Base-by-base conservation (phyloP, 1,140 invertebrate species). In the Drosophila ficusphila region DNA sequence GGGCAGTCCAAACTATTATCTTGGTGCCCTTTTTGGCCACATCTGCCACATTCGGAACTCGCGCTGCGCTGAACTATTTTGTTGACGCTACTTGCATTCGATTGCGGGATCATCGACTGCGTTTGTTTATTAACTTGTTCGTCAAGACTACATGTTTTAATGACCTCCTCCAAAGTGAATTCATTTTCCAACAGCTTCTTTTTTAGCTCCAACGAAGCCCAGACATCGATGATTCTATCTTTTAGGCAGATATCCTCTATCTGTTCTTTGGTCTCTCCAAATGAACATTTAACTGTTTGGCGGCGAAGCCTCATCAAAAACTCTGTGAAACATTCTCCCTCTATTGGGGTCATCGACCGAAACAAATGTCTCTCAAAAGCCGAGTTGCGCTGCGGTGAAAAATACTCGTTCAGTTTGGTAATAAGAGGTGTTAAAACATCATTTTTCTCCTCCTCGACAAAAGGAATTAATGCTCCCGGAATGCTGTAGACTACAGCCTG, bases 381-480 rank as follows among this genome's bases (percentile, higher is more conserved):
- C 8, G 53, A 47, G 18, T 47, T 57, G 14, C 41, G 53, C 12
- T 19, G 39, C 16, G 53, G 53, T 31, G 53, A 57, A 33, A 57
- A 57, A 44, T 57, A 47, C 29, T 42, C 41, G 29, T 47, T 47
- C 11, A 57, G 14, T 34, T 57, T 57, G 4, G 42, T 36, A 29
- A 57, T 27, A 9, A 57, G 41, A 31, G 41, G 38, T 41, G 36
- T 54, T 23, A 36, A 36, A 9, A 57, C 41, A 44, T 44, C 21
- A 44, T 44, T 44, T 25, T 44, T 14, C 3, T 44, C 21, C 21
- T 44, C 1, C 21, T 44, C 41, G 41, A 12, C 41, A 44, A 44
- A 25, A n/a, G 41, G 11, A 25, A 44, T 25, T 44, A 44, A 44
- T 25, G 41, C 41, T 25, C 41, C 21, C 21, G 21, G 41, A 44